Evolutionary conservation across 2,797 vertebrate species (phyloP), one percentile per base, ranked within the genome.

Genomic region (Passerculus sandwichensis): DNA sequence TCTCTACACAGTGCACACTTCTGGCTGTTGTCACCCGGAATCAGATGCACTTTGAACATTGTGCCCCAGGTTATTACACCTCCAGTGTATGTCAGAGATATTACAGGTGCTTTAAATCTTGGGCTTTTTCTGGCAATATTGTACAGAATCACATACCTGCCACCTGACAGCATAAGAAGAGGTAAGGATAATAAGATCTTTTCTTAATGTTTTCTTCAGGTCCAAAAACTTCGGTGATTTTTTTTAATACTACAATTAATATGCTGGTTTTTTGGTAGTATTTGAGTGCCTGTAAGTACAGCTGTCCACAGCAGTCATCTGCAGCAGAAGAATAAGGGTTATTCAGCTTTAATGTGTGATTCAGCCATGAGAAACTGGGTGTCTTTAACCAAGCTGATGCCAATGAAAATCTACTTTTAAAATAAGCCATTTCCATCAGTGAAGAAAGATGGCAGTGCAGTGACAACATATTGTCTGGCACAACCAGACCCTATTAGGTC

Each of bases 371-470:
- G 34, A 87, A 71, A 48, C 29, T 44, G 18, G 10, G 30, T 74
- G 22, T 56, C 86, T 83, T 62, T 86, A 84, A 51, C 36, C 29
- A 91, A 26, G 27, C 6, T 50, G 75, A 79, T 83, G 54, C 20
- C 65, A 83, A 25, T 44, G 60, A 89, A 83, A 77, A 85, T 45
- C 54, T 74, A n/a, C 78, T 83, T 94, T 79, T 67, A 85, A 95
- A 91, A 92, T 29, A 85, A 87, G 17, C 29, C 57, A 74, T 74
- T 91, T 57, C 50, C 57, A 47, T 32, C 50, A 73, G 45, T 54
- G 61, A 91, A 76, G 71, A 87, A 87, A 77, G 84, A 91, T 69
- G 80, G 38, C 34, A 93, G 50, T 26, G 21, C 6, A 38, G 61
- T 51, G 57, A 89, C 57, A 71, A 71, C 18, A 15, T 60, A 66